phyloP scores from a whole-genome alignment of 2,888 invertebrate species.

The Nemoura dubitans region DNA sequence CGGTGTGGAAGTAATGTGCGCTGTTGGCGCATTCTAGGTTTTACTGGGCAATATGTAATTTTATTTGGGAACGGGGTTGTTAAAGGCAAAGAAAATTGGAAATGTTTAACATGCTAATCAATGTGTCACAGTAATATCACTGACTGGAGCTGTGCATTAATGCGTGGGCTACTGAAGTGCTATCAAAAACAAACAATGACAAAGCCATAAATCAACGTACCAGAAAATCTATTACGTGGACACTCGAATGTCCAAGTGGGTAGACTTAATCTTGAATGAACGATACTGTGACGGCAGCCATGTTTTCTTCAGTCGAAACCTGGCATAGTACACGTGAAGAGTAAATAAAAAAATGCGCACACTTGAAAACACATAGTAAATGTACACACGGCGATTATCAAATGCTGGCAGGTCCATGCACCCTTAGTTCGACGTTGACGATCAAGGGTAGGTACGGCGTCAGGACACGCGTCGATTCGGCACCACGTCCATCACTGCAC shows the following conservation, averaged over 20 bases:
- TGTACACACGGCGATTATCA: not conserved
- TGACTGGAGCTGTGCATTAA: not conserved
- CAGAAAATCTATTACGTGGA: constrained; percentile 2
- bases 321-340: constrained; percentile 48
- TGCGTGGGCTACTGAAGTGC: not conserved
- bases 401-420: constrained; percentile 28
- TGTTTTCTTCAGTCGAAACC: constrained; percentile 46
- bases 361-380: constrained; percentile 26
- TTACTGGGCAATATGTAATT: no score
- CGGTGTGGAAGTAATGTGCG: not conserved
- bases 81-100: not conserved
- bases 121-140: not conserved
- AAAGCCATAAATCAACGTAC: not conserved
- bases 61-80: no score
- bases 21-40: not conserved
- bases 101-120: not conserved
- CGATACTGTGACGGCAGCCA: constrained; percentile 48
- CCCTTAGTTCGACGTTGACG: not conserved
- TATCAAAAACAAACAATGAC: not conserved
- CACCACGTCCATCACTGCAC: constrained; percentile 45
- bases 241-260: not conserved
- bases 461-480: constrained; percentile 48
- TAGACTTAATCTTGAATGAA: constrained; percentile 46
- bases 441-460: constrained; percentile 39
- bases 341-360: constrained; percentile 47